Evolutionary conservation across 53 echinoderm and acorn worm genomes (phyloP), one percentile per base, ranked within the genome.

Genomic region (Mesocentrotus franciscanus): DNA sequence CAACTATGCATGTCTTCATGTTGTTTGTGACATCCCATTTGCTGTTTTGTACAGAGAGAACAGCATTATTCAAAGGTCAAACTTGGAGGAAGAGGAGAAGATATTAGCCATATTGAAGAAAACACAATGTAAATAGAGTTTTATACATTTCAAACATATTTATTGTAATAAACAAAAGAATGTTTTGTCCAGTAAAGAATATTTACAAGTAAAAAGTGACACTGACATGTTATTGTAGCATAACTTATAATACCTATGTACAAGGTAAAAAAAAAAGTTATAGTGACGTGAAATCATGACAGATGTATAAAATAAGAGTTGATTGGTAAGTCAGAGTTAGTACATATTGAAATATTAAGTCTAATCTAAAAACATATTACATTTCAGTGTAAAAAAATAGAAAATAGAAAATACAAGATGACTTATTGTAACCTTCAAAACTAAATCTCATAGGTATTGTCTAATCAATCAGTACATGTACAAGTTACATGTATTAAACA

Each of bases 231-330:
- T 81, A 81, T 15, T 81, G 42, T 39, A 39, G 81, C 81, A 81
- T 39, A 20, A 16, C 81, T 81, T 81, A 81, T 18, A 42, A 42
- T 81, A 42, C 33, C 78, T 42, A 39, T 81, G 36, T 81, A 81
- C 39, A 81, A 39, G 22, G 42, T 39, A 39, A 39, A 81, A 33
- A 78, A 42, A 62, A 13, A 62, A 62, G 62, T 39, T 81, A 11
- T 20, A 42, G 36, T 33, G 42, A 78, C 35, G 14, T 33, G 16
- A 17, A 81, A 81, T 81, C 81, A 49, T 81, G 81, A 81, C 36
- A 81, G 81, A 81, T 42, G 42, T 81, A 81, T 81, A 39, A 81
- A 81, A 78, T 71, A 49, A 81, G 81, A 81, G 81, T 81, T 81
- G 81, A 81, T 81, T 39, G 81, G 36, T 81, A 33, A 76, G 29